These are phyloP conservation scores for Bursaphelenchus mucronatus DNA, from an alignment of 1,140 invertebrate species.

Conservation along the genomic window DNA sequence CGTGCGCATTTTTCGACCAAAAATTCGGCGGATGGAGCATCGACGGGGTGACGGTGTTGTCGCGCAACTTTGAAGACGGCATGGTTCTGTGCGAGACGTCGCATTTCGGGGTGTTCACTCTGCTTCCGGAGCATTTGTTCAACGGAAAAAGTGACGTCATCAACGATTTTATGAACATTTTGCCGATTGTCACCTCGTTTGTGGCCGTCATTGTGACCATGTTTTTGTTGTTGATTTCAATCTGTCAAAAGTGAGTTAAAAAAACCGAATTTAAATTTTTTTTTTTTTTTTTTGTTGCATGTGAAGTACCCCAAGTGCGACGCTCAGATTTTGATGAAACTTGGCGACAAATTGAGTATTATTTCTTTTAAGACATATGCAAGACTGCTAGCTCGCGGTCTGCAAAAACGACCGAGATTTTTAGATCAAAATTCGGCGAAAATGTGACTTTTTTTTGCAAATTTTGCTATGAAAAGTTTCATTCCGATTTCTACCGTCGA, in stretches of 20 bases:
- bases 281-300: no score
- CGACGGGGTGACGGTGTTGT: conserved; percentile 42
- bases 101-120: conserved; percentile 37
- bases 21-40: conserved; percentile 42
- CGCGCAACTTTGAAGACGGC: conserved; percentile 39
- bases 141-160: conserved; percentile 8
- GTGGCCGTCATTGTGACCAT: conserved; percentile 24
- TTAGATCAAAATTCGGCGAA: no score
- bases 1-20: conserved; percentile 42
- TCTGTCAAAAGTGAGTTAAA: conserved; percentile 30
- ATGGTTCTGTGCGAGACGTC: conserved; percentile 41
- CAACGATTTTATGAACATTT: conserved; percentile 11
- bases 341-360: no score
- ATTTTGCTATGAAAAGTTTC: no score
- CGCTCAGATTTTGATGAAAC: no score
- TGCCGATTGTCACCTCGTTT: conserved; percentile 31
- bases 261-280: no score
- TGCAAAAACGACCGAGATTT: no score
- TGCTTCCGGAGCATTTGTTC: conserved; percentile 45
- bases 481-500: no score
- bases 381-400: no score
- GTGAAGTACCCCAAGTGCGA: no score
- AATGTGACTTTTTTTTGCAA: no score
- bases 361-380: no score
- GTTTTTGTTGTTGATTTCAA: conserved; percentile 29